Conservation (phyloP, 2,888 invertebrate genomes). For the Celastrina argiolus region DNA sequence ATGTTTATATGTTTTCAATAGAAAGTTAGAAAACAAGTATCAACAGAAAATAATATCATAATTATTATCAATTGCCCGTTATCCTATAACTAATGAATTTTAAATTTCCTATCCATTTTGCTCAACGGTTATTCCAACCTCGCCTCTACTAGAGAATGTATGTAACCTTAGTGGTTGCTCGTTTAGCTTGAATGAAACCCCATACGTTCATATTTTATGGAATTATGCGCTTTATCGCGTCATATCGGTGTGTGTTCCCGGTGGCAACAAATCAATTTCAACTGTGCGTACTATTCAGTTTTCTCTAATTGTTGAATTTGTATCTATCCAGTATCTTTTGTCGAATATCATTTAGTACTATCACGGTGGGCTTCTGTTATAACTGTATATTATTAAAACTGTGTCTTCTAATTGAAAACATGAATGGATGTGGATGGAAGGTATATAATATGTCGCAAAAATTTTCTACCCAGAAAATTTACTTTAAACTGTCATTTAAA, state of each 20-base stretch:
- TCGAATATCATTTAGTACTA: background rate
- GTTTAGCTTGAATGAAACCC: conserved; percentile 35
- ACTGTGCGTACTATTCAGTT: background rate
- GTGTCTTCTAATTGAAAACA: too few relatives aligned
- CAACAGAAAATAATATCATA: too few relatives aligned
- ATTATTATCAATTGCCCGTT: too few relatives aligned
- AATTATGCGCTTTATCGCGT: conserved; percentile 41
- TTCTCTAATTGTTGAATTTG: background rate
- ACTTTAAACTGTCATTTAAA: too few relatives aligned
- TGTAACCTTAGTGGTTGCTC: conserved; percentile 20
- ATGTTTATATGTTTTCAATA: too few relatives aligned
- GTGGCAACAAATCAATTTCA: background rate
- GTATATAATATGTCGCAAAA: too few relatives aligned
- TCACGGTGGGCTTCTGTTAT: background rate
- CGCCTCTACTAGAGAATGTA: background rate
- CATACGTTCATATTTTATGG: conserved; percentile 40
- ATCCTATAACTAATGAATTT: background rate
- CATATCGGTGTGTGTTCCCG: conserved; percentile 37
- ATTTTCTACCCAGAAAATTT: too few relatives aligned
- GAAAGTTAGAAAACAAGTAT: too few relatives aligned
- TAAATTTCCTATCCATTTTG: conserved; percentile 5
- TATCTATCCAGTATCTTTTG: background rate
- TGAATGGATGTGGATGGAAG: too few relatives aligned
- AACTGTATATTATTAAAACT: too few relatives aligned
- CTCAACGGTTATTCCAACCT: background rate